Conservation (phyloP, 1,140 invertebrate species). For the Pomphorhynchus laevis region DNA sequence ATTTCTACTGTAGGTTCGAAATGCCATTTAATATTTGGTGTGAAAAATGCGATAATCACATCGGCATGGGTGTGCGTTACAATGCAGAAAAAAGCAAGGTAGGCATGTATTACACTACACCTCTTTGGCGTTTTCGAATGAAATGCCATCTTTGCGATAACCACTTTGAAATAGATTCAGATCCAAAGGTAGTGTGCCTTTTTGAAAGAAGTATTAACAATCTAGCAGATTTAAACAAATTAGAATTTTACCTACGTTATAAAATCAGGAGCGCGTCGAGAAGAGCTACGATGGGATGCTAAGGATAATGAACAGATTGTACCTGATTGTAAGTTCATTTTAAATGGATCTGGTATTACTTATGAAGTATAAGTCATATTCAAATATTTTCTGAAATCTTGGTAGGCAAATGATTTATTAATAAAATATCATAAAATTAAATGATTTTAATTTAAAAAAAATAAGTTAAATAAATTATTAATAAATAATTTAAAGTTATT, state of each 20-base stretch:
- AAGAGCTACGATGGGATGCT: conserved; percentile 91
- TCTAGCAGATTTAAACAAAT: conserved; percentile 13
- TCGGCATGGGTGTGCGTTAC: conserved; percentile 87
- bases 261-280: conserved; percentile 53
- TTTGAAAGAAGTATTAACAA: not conserved
- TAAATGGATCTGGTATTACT: conserved; percentile 4
- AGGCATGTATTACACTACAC: conserved; percentile 90
- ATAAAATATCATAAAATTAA: no score
- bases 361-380: no score
- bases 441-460: no score
- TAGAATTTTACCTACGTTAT: conserved; percentile 89
- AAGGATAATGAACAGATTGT: conserved; percentile 55
- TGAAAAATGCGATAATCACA: conserved; percentile 76
- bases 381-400: no score
- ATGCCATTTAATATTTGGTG: conserved; percentile 99
- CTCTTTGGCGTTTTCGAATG: conserved; percentile 87
- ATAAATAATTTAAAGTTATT: no score
- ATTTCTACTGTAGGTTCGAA: conserved; percentile 36
- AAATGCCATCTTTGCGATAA: conserved; percentile 90
- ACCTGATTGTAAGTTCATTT: conserved; percentile 18
- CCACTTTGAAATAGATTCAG: conserved; percentile 89
- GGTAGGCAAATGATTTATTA: no score
- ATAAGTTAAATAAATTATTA: no score
- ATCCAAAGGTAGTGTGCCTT: conserved; percentile 39
- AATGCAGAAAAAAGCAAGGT: conserved; percentile 95